Evolutionary conservation across 1,140 invertebrate genomes (phyloP), one percentile per base, ranked within the genome.

Genomic region (Delia radicum): DNA sequence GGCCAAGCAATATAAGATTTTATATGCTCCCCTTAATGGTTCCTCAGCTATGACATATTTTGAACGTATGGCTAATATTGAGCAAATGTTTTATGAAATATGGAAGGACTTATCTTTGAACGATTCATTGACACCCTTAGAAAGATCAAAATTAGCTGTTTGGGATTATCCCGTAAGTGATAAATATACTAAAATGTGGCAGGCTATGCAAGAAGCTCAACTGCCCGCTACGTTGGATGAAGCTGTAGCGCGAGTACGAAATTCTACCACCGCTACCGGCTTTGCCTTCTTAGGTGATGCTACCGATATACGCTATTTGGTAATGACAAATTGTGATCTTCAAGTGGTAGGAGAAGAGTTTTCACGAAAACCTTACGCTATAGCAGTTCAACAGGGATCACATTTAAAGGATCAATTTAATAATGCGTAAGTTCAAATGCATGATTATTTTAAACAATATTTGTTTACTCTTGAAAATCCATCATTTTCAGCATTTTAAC

Each of bases 91-190:
- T 87, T 99, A 99, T 85, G 94, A 97, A 80, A 98, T 98, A 78
- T 99, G 97, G 97, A 98, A 98, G 84, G 94, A 98, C 77, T 97
- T 99, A 93, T 97, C 95, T 33, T 87, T 99, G 10, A 97, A 98
- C 81, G 97, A 98, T 85, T 96, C 93, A 74, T 86, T 98, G 18
- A 92, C 91, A 12, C 94, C 96, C 46, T 90, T 96, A 0, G 96
- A 98, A 82, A 87, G 96, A 67, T 94, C 96, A 0, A 96, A 98
- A 85, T 85, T 99, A 13, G 97, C 97, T 0, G 97, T 99, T 0
- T 99, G 97, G 97, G 97, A 99, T 86, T 99, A 99, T 87, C 98
- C 98, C 0, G 96, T 98, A 0, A 97, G 95, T 80, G 97, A 99
- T 86, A 99, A 98, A 81, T 99, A 97, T 86, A 98, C 96, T 1